phyloP scores from a whole-genome alignment of 2,113 vertebrate genomes.

The Ovis canadensis region DNA sequence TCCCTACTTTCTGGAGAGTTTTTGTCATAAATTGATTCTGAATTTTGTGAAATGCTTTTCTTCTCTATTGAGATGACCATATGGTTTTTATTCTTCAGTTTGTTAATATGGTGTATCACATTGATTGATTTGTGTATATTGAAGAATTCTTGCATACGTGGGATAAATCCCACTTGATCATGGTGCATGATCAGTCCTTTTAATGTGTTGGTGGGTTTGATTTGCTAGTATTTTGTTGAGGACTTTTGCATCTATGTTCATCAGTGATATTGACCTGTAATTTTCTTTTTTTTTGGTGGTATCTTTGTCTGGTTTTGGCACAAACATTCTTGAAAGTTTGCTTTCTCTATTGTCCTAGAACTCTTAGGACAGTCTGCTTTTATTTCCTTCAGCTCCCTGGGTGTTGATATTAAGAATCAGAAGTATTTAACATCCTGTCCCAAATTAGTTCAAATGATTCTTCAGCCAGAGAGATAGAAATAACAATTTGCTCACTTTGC shows the following conservation, averaged over 20 bases:
- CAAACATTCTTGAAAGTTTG: not conserved
- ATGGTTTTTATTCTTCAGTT: not conserved
- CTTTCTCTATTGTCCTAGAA: not conserved
- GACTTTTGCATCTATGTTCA: not conserved
- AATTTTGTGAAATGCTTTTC: not conserved
- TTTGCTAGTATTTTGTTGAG: not conserved
- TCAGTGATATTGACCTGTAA: not conserved
- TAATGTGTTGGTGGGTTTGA: not conserved
- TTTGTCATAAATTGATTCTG: not conserved
- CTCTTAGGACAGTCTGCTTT: not conserved
- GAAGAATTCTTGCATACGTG: not conserved
- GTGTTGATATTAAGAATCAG: not conserved
- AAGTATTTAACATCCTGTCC: not conserved
- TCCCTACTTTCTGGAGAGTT: not conserved
- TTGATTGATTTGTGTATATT: not conserved
- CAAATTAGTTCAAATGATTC: conserved; percentile 1
- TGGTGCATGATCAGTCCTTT: not conserved
- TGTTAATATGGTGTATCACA: not conserved
- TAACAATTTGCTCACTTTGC: not conserved
- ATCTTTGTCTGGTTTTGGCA: not conserved
- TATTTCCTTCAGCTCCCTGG: not conserved
- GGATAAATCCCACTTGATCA: not conserved
- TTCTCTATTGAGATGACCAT: not conserved
- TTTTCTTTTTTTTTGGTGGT: not conserved
- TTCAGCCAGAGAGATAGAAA: not conserved